Base-by-base conservation (phyloP, 2,888 invertebrate genomes). In the Lycophotia porphyrea region DNA sequence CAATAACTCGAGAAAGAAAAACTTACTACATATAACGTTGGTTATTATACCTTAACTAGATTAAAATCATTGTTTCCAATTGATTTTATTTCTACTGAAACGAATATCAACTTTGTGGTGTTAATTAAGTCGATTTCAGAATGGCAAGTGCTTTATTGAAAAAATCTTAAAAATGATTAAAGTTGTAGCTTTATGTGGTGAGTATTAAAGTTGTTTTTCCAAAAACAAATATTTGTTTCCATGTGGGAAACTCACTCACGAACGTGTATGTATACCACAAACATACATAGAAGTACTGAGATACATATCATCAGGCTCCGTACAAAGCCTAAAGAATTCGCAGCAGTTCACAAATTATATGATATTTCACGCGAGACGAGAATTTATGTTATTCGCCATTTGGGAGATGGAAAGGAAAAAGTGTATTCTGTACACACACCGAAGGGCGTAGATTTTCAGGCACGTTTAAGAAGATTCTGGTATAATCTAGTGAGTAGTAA, bases 301-400 rank as follows among this genome's bases (percentile, higher is more conserved):
- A 55, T 63, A 67, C 31, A 47, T 52, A 65, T 65, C 36, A 58
- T 21, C 15, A 18, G 60, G 47, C 61, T 49, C 77, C 49, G 55
- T 36, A 80, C 71, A 81, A 81, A 74, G 65, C 69, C 68, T 77
- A 58, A 89, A 88, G 87, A 88, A 90, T 90, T 89, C 87, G 87
- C 86, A 88, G 86, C 86, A 74, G 75, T 80, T 77, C 86, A 64
- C 80, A 88, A 88, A 89, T 88, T 88, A 87, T 86, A 85, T 82
- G 85, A 89, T 88, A 89, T 88, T 88, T 89, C 87, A 86, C 76
- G 73, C 73, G 63, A 71, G 82, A 81, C 85, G 71, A 76, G 82
- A 90, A 91, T 91, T 90, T 90, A 91, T 90, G 86, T 84, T 85
- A 89, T 89, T 84, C 84, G 84, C 88, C 88, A 82, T 91, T 89